Evolutionary conservation across 2,888 invertebrate genomes (phyloP), one percentile per base, ranked within the genome.

Genomic region (Tetrapedia diversipes): DNA sequence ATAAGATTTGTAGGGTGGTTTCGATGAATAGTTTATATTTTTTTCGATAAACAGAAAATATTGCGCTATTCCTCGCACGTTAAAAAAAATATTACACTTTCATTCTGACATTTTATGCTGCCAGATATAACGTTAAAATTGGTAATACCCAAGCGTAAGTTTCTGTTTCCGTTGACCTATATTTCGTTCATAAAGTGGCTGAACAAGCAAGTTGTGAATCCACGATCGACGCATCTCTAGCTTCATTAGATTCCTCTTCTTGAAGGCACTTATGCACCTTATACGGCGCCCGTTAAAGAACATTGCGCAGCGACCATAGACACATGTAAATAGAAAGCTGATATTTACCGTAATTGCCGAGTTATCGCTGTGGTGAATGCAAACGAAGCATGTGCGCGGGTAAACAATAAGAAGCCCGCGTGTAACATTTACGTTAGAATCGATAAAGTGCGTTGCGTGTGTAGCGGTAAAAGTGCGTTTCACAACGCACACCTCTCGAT

Each of bases 301-400:
- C 47, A 67, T 61, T 61, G 61, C 61, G 49, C 56, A 34, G 53
- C 34, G 7, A 43, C 61, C 37, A 32, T 51, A 27, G 49, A 24
- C 45, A 57, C 24, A 41, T 53, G 43, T 11, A 37, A 57, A 61
- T 61, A 71, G 64, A 65, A 75, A 70, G 57, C 53, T 51, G 59
- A 39, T 60, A 65, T 45, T 71, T 71, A 49, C 54, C 54, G 32
- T 65, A 65, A 68, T 64, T 65, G 37, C 63, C 0, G 11, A 22
- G 54, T 45, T 53, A 8, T 65, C 54, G 57, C n/a, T 24, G 43
- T 39, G 14, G 39, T 53, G 29, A 54, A 45, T 51, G 32, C 14
- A 45, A 60, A 24, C 34, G 61, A 43, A 49, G 49, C n/a, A n/a
- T n/a, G n/a, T 51, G 56, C 10, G 16, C 45, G 39, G 29, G 43